phyloP scores from a whole-genome alignment of 23 tunicate species.

The Styela plicata region DNA sequence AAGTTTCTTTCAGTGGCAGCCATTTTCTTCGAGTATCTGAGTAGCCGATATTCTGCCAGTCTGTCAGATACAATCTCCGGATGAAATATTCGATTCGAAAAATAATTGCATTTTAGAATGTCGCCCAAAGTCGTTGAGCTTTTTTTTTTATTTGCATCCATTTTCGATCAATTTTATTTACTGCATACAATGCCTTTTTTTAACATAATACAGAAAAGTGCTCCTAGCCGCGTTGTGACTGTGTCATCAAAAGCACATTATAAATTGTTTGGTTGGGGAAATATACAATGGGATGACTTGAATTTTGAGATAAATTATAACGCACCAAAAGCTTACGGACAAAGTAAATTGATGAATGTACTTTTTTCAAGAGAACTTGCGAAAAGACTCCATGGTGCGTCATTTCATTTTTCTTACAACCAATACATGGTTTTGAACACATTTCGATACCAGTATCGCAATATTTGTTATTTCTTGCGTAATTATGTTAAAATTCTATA shows the following conservation, averaged over 20 bases:
- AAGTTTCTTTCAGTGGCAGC: no score
- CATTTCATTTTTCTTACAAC: no score
- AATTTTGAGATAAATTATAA: constrained; percentile 5
- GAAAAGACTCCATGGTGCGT: constrained; percentile 1
- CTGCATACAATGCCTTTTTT: no score
- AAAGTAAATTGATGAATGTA: constrained; percentile 34
- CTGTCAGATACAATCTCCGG: no score
- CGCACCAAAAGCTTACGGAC: constrained; percentile 4
- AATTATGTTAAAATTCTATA: no score
- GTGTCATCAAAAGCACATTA: constrained; percentile 22
- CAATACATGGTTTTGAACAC: no score
- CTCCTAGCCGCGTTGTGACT: constrained; percentile 14
- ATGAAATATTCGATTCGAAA: no score
- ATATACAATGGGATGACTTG: constrained; percentile 29
- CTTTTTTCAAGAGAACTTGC: constrained; percentile 20
- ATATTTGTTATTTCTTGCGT: no score
- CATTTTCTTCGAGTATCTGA: no score
- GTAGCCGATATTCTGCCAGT: no score
- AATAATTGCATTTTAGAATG: no score
- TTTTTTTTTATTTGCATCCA: not conserved
- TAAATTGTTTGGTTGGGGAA: not conserved
- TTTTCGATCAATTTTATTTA: not conserved
- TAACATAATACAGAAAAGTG: not conserved
- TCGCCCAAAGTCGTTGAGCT: not conserved
- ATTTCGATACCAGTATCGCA: no score